Percentiles rank a stretch among this genome's conserved stretches.
Evolutionary conservation across 2,888 invertebrate species (phyloP).

Genomic region (Acrobasis consociella): DNA sequence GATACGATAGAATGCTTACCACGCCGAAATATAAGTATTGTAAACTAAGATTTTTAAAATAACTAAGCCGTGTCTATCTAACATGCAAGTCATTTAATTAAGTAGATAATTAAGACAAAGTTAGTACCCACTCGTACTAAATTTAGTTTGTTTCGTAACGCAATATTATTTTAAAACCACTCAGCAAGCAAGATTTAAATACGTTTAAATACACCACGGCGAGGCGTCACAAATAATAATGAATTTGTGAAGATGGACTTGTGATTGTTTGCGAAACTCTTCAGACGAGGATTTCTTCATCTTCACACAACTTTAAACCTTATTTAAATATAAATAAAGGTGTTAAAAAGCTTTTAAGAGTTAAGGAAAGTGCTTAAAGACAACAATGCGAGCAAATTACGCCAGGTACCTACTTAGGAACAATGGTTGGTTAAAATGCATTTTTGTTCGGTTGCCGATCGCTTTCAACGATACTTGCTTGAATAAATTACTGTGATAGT

Average conservation of each 20-base stretch:
- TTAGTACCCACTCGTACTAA: too few species aligned
- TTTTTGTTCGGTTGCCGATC: slow-evolving; percentile 1
- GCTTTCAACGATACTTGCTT: slow-evolving; percentile 4
- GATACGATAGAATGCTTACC: too few species aligned
- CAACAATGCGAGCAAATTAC: slow-evolving; percentile 37
- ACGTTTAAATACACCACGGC: slow-evolving; percentile 8
- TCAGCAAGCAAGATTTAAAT: neutral
- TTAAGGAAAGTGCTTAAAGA: slow-evolving; percentile 22
- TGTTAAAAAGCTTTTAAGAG: neutral
- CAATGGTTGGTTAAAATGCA: slow-evolving; percentile 29
- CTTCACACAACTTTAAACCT: slow-evolving; percentile 1
- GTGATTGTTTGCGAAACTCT: slow-evolving; percentile 15
- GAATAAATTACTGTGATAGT: neutral
- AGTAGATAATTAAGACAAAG: too few species aligned
- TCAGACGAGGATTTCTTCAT: neutral
- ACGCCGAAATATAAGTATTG: too few species aligned
- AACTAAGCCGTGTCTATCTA: too few species aligned
- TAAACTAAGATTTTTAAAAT: too few species aligned
- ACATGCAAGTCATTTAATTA: too few species aligned
- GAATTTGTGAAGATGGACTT: slow-evolving; percentile 18
- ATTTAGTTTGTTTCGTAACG: too few species aligned
- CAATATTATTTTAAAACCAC: neutral
- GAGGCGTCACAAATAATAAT: slow-evolving; percentile 3
- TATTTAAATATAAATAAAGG: neutral
- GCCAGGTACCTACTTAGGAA: slow-evolving; percentile 41